A percentile compares a stretch with the other conserved stretches of the same genome.
These are phyloP conservation scores for Girardia tigrina DNA, from an alignment of 2,888 invertebrate genomes.

Conservation along the genomic window DNA sequence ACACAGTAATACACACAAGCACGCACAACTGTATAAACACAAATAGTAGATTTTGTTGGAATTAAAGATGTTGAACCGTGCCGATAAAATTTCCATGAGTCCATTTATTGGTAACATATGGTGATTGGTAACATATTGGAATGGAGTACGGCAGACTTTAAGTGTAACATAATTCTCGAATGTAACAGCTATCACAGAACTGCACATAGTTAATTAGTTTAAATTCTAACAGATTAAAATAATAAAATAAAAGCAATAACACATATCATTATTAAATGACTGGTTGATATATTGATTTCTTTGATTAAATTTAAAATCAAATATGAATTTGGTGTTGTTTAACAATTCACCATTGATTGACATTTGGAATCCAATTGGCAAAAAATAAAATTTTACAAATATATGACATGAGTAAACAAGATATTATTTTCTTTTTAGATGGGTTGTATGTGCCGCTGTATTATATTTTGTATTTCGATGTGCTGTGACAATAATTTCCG, in stretches of 20 bases:
- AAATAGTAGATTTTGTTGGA: background rate
- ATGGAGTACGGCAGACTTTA: background rate
- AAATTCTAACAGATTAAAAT: background rate
- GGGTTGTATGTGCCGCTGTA: background rate
- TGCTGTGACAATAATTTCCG: conserved; percentile 6
- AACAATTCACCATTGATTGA: background rate
- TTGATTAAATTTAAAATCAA: no score
- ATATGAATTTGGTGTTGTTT: no score
- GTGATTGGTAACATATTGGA: background rate
- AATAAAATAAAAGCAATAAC: background rate
- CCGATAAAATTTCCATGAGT: background rate
- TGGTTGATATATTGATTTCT: no score
- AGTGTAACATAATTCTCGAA: background rate
- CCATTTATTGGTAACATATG: conserved; percentile 17
- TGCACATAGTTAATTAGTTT: background rate
- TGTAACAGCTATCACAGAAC: background rate
- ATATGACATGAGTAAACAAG: background rate
- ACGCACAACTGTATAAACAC: background rate
- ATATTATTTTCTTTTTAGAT: background rate
- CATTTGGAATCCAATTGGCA: background rate
- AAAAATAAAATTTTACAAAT: conserved; percentile 1
- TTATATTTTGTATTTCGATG: background rate
- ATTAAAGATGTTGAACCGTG: background rate
- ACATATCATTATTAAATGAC: no score
- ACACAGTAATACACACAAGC: no score